Evolutionary conservation across 2,113 vertebrate genomes (phyloP).

Genomic region (Misgurnus anguillicaudatus): DNA sequence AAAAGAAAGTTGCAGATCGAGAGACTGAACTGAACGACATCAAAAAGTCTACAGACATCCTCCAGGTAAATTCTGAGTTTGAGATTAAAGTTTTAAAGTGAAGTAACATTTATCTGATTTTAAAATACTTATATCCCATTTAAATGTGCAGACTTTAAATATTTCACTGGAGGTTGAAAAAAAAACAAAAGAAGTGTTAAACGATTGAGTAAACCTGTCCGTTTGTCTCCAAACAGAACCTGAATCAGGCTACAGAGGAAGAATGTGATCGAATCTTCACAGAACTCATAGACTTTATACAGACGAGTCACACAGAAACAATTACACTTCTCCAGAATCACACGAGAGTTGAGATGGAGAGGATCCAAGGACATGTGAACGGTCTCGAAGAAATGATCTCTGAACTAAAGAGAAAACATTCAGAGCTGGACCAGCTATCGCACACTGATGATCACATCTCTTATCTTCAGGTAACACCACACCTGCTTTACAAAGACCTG

Average conservation of each 20-base stretch:
- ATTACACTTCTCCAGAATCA: slow-evolving; percentile 16
- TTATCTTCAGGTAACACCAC: slow-evolving; percentile 13
- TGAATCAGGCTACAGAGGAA: slow-evolving; percentile 20
- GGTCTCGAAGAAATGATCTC: slow-evolving; percentile 1
- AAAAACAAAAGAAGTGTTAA: background rate
- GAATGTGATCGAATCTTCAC: slow-evolving; percentile 29
- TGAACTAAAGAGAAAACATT: background rate
- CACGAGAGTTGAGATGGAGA: slow-evolving; percentile 19
- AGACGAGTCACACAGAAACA: background rate
- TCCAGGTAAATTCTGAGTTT: slow-evolving; percentile 11
- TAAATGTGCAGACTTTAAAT: too few species aligned
- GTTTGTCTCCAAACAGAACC: slow-evolving; percentile 12
- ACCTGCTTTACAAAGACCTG: background rate
- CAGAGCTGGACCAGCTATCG: slow-evolving; percentile 6
- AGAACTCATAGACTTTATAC: slow-evolving; percentile 13
- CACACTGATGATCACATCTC: slow-evolving; percentile 11
- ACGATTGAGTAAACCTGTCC: background rate
- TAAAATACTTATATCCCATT: background rate
- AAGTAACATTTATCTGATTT: background rate
- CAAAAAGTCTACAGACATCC: background rate
- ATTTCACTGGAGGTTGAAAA: background rate
- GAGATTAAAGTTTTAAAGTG: background rate
- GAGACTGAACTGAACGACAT: slow-evolving; percentile 37
- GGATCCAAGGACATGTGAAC: background rate
- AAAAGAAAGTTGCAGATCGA: background rate